phyloP scores from a whole-genome alignment of 2,797 vertebrate genomes.

The Tarsius wallacei region DNA sequence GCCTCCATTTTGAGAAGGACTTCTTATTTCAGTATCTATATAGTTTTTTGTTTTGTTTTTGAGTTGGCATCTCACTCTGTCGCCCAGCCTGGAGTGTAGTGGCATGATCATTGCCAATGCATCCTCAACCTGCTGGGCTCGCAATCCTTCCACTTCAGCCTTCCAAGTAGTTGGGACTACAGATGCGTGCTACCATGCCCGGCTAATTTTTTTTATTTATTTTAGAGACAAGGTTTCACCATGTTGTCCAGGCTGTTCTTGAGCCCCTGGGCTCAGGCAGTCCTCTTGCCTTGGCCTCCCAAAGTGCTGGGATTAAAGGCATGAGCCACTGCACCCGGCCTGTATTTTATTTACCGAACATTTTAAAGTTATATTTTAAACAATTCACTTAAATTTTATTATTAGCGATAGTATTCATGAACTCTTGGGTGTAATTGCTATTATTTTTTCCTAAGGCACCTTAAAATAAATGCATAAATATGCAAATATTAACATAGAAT shows the following conservation, averaged over 20 bases:
- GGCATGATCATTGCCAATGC: background rate
- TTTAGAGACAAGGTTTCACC: background rate
- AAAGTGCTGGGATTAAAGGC: background rate
- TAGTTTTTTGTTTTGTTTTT: background rate
- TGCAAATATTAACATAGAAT: background rate
- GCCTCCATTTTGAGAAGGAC: background rate
- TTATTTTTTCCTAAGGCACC: background rate
- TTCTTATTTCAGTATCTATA: background rate
- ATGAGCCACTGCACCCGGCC: background rate
- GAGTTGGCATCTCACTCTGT: background rate
- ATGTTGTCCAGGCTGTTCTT: background rate
- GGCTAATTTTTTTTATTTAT: background rate
- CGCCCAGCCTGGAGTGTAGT: background rate
- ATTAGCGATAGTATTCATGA: background rate
- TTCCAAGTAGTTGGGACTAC: background rate
- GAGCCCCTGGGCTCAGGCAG: background rate
- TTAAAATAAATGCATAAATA: conserved; percentile 16
- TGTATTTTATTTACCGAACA: background rate
- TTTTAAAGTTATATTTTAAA: background rate
- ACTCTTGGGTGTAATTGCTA: background rate
- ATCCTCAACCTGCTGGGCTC: background rate
- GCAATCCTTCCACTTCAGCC: background rate
- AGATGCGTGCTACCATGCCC: background rate
- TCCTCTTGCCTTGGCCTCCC: background rate
- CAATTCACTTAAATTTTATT: background rate